Evolutionary conservation across 2,797 vertebrate species (phyloP), one percentile per base, ranked within the genome.

Genomic region (Mormyrops boulengeri): DNA sequence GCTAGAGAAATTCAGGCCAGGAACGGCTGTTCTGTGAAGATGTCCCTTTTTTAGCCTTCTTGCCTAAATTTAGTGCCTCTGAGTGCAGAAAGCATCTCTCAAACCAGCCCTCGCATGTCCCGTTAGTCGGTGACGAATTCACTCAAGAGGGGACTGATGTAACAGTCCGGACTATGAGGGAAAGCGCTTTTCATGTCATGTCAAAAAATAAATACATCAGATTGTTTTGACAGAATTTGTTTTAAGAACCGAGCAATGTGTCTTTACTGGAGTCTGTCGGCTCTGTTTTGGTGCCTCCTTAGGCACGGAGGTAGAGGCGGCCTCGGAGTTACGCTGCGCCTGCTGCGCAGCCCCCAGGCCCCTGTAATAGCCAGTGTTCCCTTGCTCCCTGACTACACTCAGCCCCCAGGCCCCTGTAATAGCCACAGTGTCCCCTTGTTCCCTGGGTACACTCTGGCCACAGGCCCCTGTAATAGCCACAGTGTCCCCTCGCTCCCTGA

Each of bases 181-280:
- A 52, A 66, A 50, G 60, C 14, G 41, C 30, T 73, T 89, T 69
- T 52, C 41, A n/a, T 44, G 19, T 55, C 38, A 3, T 44, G 4
- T 80, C 38, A 80, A 44, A 44, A 80, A 80, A 80, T 7, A 80
- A 80, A 80, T 44, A 44, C 34, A 80, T 80, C 73, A 41, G 73
- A 41, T 80, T 89, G 55, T 89, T 69, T 87, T 69, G 57, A 49
- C 14, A 69, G 89, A 44, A 89, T 44, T 34, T 22, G 57, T 89
- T 66, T 82, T 89, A 52, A 8, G 84, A 73, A 30, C 55, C 4
- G 38, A 17, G 88, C 4, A 11, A 88, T 50, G 22, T 26, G 38
- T 47, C 11, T 85, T 44, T 84, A 53, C 14, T 53, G 22, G 19
- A 22, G 85, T 57, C 53, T 55, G 53, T 57, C 12, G 34, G 50